phyloP scores from a whole-genome alignment of 1,140 invertebrate species.

The Anoplolepis gracilipes region DNA sequence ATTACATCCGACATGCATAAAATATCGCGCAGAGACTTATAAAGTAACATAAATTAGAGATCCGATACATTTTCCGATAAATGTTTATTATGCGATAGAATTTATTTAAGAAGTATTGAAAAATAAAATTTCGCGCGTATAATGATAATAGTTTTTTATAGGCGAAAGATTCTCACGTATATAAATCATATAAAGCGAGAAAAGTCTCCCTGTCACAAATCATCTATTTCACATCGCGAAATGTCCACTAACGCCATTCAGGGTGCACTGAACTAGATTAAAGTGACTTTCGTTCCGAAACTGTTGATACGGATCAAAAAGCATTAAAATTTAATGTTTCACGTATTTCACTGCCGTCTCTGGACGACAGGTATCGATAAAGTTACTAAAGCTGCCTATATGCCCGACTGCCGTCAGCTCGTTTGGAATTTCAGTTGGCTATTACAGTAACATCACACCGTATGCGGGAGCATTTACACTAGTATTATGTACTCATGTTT shows the following conservation, averaged over 20 bases:
- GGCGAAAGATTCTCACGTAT: not conserved
- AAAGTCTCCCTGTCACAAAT: not conserved
- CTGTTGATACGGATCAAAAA: slow-evolving; percentile 64
- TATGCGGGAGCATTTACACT: slow-evolving; percentile 32
- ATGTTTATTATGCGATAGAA: not conserved
- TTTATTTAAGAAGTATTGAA: not conserved
- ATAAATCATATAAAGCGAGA: not conserved
- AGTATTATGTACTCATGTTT: slow-evolving; percentile 46
- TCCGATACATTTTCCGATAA: not conserved
- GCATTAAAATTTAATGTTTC: slow-evolving; percentile 72
- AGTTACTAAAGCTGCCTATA: slow-evolving; percentile 42
- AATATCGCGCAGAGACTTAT: not conserved
- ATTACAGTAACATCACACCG: slow-evolving; percentile 21
- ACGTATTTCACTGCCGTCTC: slow-evolving; percentile 33
- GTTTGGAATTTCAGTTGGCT: slow-evolving; percentile 56
- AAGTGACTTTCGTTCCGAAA: slow-evolving; percentile 39
- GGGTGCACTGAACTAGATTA: not conserved
- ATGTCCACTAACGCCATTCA: slow-evolving; percentile 14
- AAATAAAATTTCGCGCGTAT: not conserved
- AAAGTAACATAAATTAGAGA: not conserved
- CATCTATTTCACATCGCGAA: not conserved
- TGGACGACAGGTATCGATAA: slow-evolving; percentile 44
- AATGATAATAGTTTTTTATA: not conserved
- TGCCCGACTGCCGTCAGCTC: not conserved
- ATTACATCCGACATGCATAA: not conserved